These are phyloP conservation scores for Parapristionchus giblindavisi DNA, from an alignment of 2,888 invertebrate genomes.

Conservation along the genomic window DNA sequence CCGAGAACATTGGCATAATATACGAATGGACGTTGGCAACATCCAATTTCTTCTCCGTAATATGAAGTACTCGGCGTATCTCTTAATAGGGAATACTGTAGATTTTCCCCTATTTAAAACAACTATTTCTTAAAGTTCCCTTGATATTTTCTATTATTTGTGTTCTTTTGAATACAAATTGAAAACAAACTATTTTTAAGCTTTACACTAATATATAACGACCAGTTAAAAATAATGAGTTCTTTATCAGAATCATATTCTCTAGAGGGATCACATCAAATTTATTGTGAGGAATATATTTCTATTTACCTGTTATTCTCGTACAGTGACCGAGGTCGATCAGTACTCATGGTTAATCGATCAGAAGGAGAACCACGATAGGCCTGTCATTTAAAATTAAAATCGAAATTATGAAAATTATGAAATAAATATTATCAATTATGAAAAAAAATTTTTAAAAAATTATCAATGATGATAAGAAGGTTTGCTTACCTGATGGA, in stretches of 20 bases:
- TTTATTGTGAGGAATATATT: background rate
- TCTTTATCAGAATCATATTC: too few species aligned
- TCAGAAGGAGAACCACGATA: conserved; percentile 34
- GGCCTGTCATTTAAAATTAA: background rate
- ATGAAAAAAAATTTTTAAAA: background rate
- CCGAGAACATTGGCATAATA: conserved; percentile 25
- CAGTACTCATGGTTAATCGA: conserved; percentile 7
- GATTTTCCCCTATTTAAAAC: too few species aligned
- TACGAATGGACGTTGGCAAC: conserved; percentile 34
- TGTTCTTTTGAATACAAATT: background rate
- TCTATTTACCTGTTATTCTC: conserved; percentile 23
- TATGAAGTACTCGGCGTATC: conserved; percentile 6
- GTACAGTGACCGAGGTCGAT: conserved; percentile 30
- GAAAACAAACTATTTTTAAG: background rate
- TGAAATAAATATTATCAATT: background rate
- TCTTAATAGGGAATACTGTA: background rate
- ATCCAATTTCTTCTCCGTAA: conserved; percentile 2
- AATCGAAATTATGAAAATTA: too few species aligned
- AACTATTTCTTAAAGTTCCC: too few species aligned
- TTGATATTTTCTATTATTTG: background rate
- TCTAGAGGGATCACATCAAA: background rate
- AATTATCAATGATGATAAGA: background rate
- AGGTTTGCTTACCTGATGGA: conserved; percentile 14
- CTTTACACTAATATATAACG: too few species aligned
- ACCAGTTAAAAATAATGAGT: too few species aligned